Base-by-base conservation (phyloP, 2,113 vertebrate genomes). In the Todiramphus chloris region DNA sequence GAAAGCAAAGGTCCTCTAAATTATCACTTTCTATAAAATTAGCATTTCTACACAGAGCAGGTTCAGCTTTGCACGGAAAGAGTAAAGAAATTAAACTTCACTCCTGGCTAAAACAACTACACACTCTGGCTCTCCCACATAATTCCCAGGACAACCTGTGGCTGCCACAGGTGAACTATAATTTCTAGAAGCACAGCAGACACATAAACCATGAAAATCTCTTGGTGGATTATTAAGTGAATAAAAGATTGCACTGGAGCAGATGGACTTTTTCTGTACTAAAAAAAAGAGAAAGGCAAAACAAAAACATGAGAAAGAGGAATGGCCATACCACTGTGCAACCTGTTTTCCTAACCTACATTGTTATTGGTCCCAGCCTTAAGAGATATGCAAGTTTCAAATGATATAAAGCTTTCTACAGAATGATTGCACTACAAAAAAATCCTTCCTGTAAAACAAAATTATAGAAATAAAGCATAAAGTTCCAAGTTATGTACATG, bases 401-500 rank as follows among this genome's bases (percentile, higher is more conserved):
- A 7, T 20, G 25, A 78, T 53, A 25, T 0, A 53, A 84, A 3
- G 30, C 92, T 44, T 83, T 68, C 27, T 81, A 67, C 8, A 41
- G 9, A 67, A 88, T 0, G 9, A 83, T 0, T 68, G 53, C 76
- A 68, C 13, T 51, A 59, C 68, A 90, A 18, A 16, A 90, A 93
- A 92, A 63, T 35, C 35, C 33, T 86, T 70, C 35, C 27, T 78
- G 27, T 55, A 88, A 93, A 94, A 44, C 13, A 85, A 62, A 76
- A 44, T 23, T 44, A 77, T 3, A 83, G 44, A 92, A 89, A 56
- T 72, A 70, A 83, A 86, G 30, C 48, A 30, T 78, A 48, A 64
- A 43, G 30, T 81, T 88, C 9, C 21, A 72, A 21, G 58, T 78
- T 93, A 91, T 31, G 15, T 73, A 93, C 33, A 58, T 6, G 5